phyloP scores from a whole-genome alignment of 2,797 vertebrate species.

The Schizopygopsis malacanthus region DNA sequence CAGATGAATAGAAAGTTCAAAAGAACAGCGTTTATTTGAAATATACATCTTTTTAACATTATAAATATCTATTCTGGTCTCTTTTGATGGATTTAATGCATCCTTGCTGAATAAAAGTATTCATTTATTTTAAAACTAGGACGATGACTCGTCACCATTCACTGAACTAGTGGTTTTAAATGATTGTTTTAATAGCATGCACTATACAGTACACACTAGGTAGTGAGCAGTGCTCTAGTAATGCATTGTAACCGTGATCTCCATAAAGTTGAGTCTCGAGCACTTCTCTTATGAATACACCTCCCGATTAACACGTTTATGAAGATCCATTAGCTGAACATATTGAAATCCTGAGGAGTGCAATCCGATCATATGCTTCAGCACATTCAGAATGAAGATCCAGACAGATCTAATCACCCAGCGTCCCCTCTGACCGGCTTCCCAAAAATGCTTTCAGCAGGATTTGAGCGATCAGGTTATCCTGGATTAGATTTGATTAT shows the following conservation, averaged over 20 bases:
- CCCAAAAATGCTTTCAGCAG: constrained; percentile 41
- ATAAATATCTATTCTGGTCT: not conserved
- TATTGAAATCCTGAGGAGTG: constrained; percentile 22
- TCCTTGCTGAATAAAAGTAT: not conserved
- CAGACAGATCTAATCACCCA: constrained; percentile 46
- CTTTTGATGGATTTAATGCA: not conserved
- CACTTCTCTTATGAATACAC: constrained; percentile 1
- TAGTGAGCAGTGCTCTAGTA: not conserved
- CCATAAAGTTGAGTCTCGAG: not conserved
- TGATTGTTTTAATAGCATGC: not conserved
- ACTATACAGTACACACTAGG: not conserved
- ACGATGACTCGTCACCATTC: not conserved
- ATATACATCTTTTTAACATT: not conserved
- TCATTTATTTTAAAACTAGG: not conserved
- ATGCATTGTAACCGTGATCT: not conserved
- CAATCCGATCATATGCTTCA: constrained; percentile 14
- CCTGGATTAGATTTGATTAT: constrained; percentile 42
- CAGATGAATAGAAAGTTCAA: not conserved
- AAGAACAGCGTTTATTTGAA: not conserved
- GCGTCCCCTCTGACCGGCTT: constrained; percentile 24
- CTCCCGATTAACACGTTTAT: not conserved
- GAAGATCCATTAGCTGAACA: constrained; percentile 33
- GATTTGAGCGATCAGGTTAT: constrained; percentile 48
- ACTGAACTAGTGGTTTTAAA: not conserved
- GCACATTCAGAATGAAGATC: constrained; percentile 29